Conservation (phyloP, 1,140 invertebrate genomes). For the Danaus melanippus region DNA sequence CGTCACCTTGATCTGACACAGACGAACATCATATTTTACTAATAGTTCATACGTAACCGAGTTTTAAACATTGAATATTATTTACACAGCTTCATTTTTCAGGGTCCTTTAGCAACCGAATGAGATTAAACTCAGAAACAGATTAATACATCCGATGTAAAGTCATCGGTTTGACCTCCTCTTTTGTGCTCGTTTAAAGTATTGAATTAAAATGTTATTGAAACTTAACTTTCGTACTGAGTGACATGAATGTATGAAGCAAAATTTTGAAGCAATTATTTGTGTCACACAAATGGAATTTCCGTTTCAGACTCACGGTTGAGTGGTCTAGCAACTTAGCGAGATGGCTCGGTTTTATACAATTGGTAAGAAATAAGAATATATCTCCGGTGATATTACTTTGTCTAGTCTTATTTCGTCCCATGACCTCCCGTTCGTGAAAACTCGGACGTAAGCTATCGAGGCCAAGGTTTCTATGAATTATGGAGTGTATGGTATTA, state of each 20-base stretch:
- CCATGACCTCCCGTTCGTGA: conserved; percentile 24
- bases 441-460: conserved; percentile 38
- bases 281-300: conserved; percentile 12
- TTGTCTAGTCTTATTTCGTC: conserved; percentile 19
- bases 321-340: neutral
- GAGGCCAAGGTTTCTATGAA: conserved; percentile 67
- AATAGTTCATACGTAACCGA: too few relatives aligned
- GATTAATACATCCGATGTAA: too few relatives aligned
- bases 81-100: too few relatives aligned
- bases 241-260: too few relatives aligned
- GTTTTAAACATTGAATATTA: too few relatives aligned
- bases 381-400: conserved; percentile 1
- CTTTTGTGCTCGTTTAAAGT: too few relatives aligned
- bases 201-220: too few relatives aligned
- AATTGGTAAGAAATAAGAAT: neutral
- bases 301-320: conserved; percentile 11
- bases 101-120: too few relatives aligned
- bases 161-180: too few relatives aligned
- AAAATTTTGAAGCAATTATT: too few relatives aligned
- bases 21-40: conserved; percentile 22
- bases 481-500: conserved; percentile 70
- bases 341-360: conserved; percentile 6
- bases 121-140: too few relatives aligned
- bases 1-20: conserved; percentile 51
- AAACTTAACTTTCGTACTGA: too few relatives aligned